phyloP scores from a whole-genome alignment of 2,113 vertebrate genomes.

The Pituophis catenifer region DNA sequence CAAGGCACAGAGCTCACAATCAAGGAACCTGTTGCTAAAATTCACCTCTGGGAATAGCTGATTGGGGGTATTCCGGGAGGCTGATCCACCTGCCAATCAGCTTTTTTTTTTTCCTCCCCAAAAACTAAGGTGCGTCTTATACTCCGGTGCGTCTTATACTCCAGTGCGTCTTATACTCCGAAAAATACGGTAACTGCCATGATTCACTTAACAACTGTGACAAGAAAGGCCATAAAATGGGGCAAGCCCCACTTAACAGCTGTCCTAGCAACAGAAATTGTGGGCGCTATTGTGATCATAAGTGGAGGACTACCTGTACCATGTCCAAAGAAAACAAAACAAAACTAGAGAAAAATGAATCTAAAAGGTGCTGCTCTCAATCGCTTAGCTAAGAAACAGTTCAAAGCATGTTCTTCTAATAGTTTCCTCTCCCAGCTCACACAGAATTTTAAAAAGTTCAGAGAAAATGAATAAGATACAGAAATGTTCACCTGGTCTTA shows the following conservation, averaged over 20 bases:
- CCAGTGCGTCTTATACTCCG: too few species aligned
- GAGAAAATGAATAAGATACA: too few species aligned
- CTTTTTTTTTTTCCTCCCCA: too few species aligned
- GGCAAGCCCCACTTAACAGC: neutral
- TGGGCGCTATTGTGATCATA: neutral
- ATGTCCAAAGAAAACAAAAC: neutral
- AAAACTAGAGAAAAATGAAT: neutral
- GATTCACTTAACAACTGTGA: neutral
- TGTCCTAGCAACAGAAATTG: too few species aligned
- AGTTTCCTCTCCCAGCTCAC: neutral
- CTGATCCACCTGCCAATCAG: too few species aligned
- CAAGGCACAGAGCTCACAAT: too few species aligned
- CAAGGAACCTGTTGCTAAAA: too few species aligned
- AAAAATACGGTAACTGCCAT: neutral
- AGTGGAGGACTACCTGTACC: neutral
- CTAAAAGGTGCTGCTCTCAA: neutral
- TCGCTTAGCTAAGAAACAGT: neutral
- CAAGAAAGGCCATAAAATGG: neutral
- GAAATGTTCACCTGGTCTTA: slow-evolving; percentile 21
- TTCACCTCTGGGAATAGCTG: too few species aligned
- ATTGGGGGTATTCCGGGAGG: too few species aligned
- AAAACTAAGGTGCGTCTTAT: too few species aligned
- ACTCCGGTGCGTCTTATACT: too few species aligned
- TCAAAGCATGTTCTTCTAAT: neutral
- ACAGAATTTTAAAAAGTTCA: neutral